These are phyloP conservation scores for Catharus fuscescens DNA, from an alignment of 2,113 vertebrate species.

Conservation along the genomic window DNA sequence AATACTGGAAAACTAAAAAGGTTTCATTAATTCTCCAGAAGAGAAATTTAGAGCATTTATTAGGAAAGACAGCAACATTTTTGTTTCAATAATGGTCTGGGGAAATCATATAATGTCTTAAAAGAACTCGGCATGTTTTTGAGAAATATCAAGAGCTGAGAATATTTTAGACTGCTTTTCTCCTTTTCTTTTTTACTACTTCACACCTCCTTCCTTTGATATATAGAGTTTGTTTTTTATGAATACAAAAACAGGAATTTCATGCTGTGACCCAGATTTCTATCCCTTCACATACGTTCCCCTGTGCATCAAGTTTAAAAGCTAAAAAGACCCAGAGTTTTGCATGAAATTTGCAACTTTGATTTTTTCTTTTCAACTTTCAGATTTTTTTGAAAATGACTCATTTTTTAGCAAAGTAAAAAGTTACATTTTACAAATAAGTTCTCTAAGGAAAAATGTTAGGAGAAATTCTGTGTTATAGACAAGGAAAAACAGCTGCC, in stretches of 20 bases:
- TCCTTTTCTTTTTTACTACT: slow-evolving; percentile 60
- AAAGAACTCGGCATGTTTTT: not conserved
- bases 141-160: slow-evolving; percentile 1
- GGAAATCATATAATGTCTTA: not conserved
- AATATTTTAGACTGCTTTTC: slow-evolving; percentile 54
- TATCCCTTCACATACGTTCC: slow-evolving; percentile 52
- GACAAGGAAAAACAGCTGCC: not conserved
- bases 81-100: not conserved
- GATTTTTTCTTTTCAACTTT: slow-evolving; percentile 5
- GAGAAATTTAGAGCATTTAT: not conserved
- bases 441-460: not conserved
- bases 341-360: slow-evolving; percentile 58
- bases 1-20: not conserved
- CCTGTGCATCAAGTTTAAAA: slow-evolving; percentile 69
- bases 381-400: slow-evolving; percentile 38
- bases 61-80: not conserved
- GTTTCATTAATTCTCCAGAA: not conserved
- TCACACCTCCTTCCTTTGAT: slow-evolving; percentile 70
- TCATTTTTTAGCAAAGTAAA: slow-evolving; percentile 35
- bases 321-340: slow-evolving; percentile 54
- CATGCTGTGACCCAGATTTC: slow-evolving; percentile 70
- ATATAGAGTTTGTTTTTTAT: slow-evolving; percentile 63
- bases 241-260: slow-evolving; percentile 70
- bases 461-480: not conserved
- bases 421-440: not conserved